Percentiles rank a stretch among this genome's conserved stretches.
Evolutionary conservation across 2,888 invertebrate genomes (phyloP).

Genomic region (Tipula unca): DNA sequence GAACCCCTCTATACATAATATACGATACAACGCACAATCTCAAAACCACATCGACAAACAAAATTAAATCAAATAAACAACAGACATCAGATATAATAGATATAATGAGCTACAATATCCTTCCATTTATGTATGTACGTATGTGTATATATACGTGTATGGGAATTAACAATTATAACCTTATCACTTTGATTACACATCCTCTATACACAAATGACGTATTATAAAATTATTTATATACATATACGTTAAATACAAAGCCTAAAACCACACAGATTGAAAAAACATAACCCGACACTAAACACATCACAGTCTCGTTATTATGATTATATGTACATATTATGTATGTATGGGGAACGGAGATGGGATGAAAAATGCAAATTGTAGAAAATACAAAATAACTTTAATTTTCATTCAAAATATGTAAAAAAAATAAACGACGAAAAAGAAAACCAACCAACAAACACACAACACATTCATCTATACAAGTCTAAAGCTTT

Average conservation of each 20-base stretch:
- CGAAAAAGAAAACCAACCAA: background rate
- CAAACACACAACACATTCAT: background rate
- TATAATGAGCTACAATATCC: background rate
- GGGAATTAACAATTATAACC: background rate
- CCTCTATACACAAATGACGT: background rate
- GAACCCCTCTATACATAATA: too few species aligned
- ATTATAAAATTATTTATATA: too few species aligned
- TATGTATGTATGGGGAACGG: background rate
- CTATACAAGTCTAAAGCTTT: background rate
- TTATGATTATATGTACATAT: background rate
- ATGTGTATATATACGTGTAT: background rate
- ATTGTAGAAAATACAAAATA: background rate
- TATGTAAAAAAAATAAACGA: background rate
- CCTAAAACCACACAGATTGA: slow-evolving; percentile 14
- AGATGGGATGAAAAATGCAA: background rate
- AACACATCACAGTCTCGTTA: background rate
- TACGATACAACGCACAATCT: too few species aligned
- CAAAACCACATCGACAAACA: background rate
- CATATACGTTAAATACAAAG: background rate
- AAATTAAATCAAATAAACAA: background rate
- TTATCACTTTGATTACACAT: background rate
- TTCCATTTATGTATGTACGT: too few species aligned
- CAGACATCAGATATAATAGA: background rate
- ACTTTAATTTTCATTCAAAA: background rate
- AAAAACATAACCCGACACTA: background rate